Evolutionary conservation across 2,888 invertebrate genomes (phyloP).

Genomic region (Nephrocerus scutellatus): DNA sequence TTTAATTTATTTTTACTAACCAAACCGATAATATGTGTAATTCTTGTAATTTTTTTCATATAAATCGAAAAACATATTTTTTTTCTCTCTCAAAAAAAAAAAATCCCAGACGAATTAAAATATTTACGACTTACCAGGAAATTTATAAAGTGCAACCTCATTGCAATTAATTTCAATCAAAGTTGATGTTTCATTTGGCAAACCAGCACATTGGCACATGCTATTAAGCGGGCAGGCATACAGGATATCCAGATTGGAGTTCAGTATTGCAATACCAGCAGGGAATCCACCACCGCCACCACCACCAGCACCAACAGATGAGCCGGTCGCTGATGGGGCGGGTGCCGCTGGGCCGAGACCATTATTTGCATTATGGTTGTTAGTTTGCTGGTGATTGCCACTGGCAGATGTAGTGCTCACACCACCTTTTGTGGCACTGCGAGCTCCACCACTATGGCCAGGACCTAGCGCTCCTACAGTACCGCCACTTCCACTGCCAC

Average conservation of each 20-base stretch:
- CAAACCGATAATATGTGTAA: constrained; percentile 6
- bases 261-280: constrained; percentile 38
- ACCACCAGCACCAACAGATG: constrained; percentile 25
- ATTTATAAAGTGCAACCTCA: constrained; percentile 48
- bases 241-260: constrained; percentile 43
- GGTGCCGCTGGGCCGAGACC: constrained; percentile 21
- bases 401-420: neutral
- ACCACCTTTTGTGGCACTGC: neutral
- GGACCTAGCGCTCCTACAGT: constrained; percentile 12
- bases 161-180: constrained; percentile 49
- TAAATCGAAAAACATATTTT: constrained; percentile 1
- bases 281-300: constrained; percentile 22
- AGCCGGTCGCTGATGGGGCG: constrained; percentile 20
- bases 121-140: constrained; percentile 43
- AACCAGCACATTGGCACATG: constrained; percentile 47
- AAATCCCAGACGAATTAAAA: neutral
- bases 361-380: too few relatives aligned
- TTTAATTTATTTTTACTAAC: too few relatives aligned
- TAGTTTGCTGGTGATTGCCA: constrained; percentile 9
- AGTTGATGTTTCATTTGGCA: constrained; percentile 47
- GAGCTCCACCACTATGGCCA: constrained; percentile 11
- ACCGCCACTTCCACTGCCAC: constrained; percentile 24
- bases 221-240: constrained; percentile 47
- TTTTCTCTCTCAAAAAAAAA: constrained; percentile 4
- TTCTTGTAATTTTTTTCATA: constrained; percentile 1